Base-by-base conservation (phyloP, 2,888 invertebrate species). In the Machimus atricapillus region DNA sequence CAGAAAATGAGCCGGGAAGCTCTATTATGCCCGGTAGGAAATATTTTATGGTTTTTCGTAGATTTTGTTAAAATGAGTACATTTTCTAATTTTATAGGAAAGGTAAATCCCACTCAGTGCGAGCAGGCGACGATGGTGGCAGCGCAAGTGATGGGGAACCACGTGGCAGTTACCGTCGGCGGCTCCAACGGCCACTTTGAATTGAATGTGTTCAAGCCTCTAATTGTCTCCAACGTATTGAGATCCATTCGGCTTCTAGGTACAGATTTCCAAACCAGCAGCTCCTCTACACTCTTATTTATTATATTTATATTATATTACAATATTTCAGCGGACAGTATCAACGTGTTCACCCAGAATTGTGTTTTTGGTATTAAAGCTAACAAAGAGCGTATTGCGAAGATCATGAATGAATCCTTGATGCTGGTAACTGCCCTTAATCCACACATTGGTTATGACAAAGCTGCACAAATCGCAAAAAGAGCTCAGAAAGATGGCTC, bases 371-470 rank as follows among this genome's bases (percentile, higher is more conserved):
- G 97, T 89, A 97, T 98, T 90, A 92, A 94, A 89, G 95, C 97
- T 0, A 97, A 97, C 92, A 93, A 93, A 77, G 95, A 95, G 0
- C 94, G 95, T 87, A 98, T 99, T 90, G 93, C 94, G 14, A 96
- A 97, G 93, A 95, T 98, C 86, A 95, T 99, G 94, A 95, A 96
- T 89, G 98, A 99, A 91, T 98, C 98, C 7, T 94, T 99, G 88
- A 99, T 99, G 99, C 93, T 99, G 91, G 99, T 99, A 88, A 99
- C 99, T 0, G 98, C 99, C 0, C 95, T 99, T 88, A 99, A 99
- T 93, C 98, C 98, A 0, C 97, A 99, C 92, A 99, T 99, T 91
- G 99, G 99, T 87, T 99, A 99, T 91, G 99, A 99, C 92, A 99
- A 97, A 94, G 96, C 98, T n/a, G 98, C 98, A 1, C 94, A 95